phyloP scores from a whole-genome alignment of 1,140 invertebrate genomes.

The Acarapis woodi region DNA sequence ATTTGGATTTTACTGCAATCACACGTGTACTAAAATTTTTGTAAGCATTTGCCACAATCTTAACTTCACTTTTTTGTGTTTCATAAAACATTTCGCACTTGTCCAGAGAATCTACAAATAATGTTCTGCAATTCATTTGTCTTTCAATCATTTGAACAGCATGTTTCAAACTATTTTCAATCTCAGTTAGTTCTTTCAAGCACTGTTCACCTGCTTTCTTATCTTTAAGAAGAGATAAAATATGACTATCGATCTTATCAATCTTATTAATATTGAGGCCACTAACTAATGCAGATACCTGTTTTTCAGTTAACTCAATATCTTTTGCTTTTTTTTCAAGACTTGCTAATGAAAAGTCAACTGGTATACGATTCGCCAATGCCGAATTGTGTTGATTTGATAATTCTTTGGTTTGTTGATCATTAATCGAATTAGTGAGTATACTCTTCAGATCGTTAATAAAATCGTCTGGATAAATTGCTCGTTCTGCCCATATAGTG shows the following conservation, averaged over 20 bases:
- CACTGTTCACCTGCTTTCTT: conserved; percentile 51
- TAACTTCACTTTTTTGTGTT: conserved; percentile 60
- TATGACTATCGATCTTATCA: too few relatives aligned
- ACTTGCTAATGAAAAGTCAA: too few relatives aligned
- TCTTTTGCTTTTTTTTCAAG: too few relatives aligned
- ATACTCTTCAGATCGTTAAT: conserved; percentile 32
- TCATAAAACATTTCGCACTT: conserved; percentile 59
- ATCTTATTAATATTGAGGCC: too few relatives aligned
- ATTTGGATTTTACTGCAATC: conserved; percentile 45
- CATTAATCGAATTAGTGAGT: neutral
- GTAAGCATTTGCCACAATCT: conserved; percentile 74
- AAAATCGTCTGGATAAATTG: conserved; percentile 57
- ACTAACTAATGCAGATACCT: too few relatives aligned
- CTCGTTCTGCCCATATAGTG: conserved; percentile 72
- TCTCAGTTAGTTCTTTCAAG: conserved; percentile 54
- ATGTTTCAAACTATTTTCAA: conserved; percentile 37
- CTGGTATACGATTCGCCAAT: too few relatives aligned
- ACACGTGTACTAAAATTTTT: conserved; percentile 63
- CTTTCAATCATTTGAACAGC: conserved; percentile 45
- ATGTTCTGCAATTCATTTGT: conserved; percentile 45
- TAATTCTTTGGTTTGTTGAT: too few relatives aligned
- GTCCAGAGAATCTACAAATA: conserved; percentile 38
- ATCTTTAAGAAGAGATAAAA: conserved; percentile 23
- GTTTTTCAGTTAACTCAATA: too few relatives aligned
- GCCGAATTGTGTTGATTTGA: too few relatives aligned